Base-by-base conservation (phyloP, 92 coral and sea anemone genomes). In the Heliopora coerulea region DNA sequence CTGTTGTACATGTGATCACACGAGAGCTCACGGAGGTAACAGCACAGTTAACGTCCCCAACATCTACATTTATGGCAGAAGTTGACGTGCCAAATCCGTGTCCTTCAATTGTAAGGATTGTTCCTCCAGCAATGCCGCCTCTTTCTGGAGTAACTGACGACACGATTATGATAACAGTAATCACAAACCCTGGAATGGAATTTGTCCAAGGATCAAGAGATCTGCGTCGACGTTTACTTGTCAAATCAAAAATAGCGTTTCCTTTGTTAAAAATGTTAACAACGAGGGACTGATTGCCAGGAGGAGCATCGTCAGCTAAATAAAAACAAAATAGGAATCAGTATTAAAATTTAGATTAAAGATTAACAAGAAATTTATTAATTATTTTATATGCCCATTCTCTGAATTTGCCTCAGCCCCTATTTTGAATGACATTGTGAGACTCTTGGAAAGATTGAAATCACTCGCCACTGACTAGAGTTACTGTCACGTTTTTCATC, bases 41-140 rank as follows among this genome's bases (percentile, higher is more conserved):
- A 19, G 39, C 78, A 68, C 97, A 92, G 21, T 28, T 57, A 1
- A 72, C 84, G 31, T 86, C 96, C 79, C 40, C 77, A 19, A 70
- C 11, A 9, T 35, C 20, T 3, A 56, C 61, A 23, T 21, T 8
- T 48, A 67, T 44, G 19, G 19, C 44, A 67, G 23, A 67, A 1
- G 24, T 20, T 20, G 49, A 34, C 70, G 70, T 2, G 26, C 49
- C 49, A 62, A 86, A 84, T 20, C 80, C 77, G 58, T 49, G 27
- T 30, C 93, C 91, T n/a, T 46, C 68, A 30, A 91, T 81, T 32
- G 84, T 88, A 5, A 91, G 64, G 17, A 78, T 70, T 28, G 97
- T 88, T 3, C 97, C 97, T 0, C 97, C 97, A n/a, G 91, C 97
- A 18, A 69, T 65, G 29, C 97, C 87, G 1, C 97, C 97, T 28